Evolutionary conservation across 2,113 vertebrate species (phyloP).

Genomic region (Dolichotis patagonum): DNA sequence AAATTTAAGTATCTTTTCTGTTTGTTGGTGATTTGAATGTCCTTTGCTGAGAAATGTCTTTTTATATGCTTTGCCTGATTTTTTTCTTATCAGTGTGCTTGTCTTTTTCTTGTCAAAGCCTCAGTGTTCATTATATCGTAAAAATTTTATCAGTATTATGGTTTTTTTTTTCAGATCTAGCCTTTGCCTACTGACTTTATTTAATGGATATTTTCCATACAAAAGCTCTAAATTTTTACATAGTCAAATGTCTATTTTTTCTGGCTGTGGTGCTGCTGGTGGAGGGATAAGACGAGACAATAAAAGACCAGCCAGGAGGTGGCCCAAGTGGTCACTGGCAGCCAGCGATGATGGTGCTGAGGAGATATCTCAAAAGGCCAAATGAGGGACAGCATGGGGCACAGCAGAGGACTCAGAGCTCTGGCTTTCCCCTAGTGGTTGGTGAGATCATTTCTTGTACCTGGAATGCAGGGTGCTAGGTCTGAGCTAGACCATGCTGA

Average conservation of each 20-base stretch:
- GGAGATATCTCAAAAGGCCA: not conserved
- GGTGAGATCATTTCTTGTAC: not conserved
- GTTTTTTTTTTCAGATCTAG: not conserved
- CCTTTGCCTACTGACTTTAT: not conserved
- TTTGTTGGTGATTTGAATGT: not conserved
- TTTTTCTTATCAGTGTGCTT: not conserved
- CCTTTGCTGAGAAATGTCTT: conserved; percentile 11
- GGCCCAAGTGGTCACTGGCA: not conserved
- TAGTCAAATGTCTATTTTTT: not conserved
- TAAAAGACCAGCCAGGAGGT: not conserved
- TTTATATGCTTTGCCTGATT: not conserved
- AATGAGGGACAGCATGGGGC: not conserved
- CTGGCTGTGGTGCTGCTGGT: not conserved
- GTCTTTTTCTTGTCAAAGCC: conserved; percentile 13
- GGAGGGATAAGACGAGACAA: not conserved
- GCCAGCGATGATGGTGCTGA: not conserved
- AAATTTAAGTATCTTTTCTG: not conserved
- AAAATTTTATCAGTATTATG: not conserved
- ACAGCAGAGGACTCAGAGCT: not conserved
- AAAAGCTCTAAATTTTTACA: not conserved
- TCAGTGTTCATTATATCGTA: not conserved
- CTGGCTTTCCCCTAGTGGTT: not conserved
- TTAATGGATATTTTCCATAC: not conserved
- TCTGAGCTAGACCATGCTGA: not conserved
- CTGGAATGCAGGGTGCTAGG: not conserved